Percentiles rank a stretch among this genome's conserved stretches.
Conservation (phyloP, 2,113 vertebrate genomes). For the Colaptes auratus region DNA sequence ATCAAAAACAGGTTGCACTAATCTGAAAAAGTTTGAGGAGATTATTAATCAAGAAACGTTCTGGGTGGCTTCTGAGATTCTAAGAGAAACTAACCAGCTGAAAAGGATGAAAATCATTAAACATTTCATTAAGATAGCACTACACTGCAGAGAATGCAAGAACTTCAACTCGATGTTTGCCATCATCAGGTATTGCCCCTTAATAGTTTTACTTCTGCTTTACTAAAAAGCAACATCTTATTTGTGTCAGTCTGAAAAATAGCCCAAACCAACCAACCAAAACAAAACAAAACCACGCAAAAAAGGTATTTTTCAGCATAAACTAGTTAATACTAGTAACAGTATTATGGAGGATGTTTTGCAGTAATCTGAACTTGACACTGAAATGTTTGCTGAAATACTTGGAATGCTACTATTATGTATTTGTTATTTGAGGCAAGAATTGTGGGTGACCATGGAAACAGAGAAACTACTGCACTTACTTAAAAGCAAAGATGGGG, state of each 20-base stretch:
- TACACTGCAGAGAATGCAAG: conserved; percentile 99
- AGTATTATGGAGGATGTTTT: neutral
- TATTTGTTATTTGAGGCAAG: neutral
- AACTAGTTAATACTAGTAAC: neutral
- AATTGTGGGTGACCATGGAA: neutral
- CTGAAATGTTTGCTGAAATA: neutral
- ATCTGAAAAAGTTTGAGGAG: conserved; percentile 96
- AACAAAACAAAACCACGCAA: neutral
- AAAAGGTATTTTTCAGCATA: neutral
- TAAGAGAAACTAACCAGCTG: conserved; percentile 93
- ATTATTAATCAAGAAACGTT: conserved; percentile 99
- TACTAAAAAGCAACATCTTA: neutral
- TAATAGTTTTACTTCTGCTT: neutral
- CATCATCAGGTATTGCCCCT: conserved; percentile 89
- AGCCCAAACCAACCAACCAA: too few species aligned
- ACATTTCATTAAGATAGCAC: conserved; percentile 97
- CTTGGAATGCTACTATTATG: neutral
- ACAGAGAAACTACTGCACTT: neutral
- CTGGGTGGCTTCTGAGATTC: conserved; percentile 97
- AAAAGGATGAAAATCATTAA: conserved; percentile 98
- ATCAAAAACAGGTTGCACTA: conserved; percentile 85
- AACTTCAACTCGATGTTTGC: conserved; percentile 99
- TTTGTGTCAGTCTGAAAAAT: neutral
- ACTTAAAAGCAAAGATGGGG: neutral
- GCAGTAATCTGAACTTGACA: neutral